These are phyloP conservation scores for Ptilorrhoa leucosticta DNA, from an alignment of 2,113 vertebrate species.

Conservation along the genomic window DNA sequence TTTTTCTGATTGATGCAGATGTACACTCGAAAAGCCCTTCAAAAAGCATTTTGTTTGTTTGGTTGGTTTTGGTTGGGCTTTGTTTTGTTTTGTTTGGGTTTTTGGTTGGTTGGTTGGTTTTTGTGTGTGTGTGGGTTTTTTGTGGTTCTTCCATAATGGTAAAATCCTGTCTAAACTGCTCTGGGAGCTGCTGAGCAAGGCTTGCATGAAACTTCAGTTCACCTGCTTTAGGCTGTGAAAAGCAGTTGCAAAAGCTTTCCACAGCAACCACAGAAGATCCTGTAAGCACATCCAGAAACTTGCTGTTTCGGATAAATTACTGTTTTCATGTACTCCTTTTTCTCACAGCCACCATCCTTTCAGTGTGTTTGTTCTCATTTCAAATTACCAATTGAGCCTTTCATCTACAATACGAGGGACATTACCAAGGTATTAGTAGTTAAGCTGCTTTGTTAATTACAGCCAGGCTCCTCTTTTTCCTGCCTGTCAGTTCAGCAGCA, in stretches of 20 bases:
- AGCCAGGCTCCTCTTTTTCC: constrained; percentile 22
- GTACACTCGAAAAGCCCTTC: not conserved
- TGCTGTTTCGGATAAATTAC: not conserved
- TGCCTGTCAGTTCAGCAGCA: constrained; percentile 13
- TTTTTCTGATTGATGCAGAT: not conserved
- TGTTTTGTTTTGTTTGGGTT: not conserved
- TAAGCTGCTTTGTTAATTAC: constrained; percentile 61
- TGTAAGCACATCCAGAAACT: not conserved
- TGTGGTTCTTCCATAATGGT: not conserved
- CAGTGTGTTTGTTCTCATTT: constrained; percentile 31
- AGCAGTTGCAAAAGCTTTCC: not conserved
- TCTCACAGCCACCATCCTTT: not conserved
- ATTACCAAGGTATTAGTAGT: constrained; percentile 54
- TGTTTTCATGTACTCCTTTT: not conserved
- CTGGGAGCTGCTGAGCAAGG: not conserved
- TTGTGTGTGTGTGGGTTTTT: not conserved
- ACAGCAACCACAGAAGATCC: not conserved
- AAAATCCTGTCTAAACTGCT: not conserved
- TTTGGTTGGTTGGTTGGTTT: not conserved
- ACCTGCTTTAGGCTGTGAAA: not conserved
- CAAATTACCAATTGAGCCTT: constrained; percentile 23
- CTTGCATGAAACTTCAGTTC: not conserved
- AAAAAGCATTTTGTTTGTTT: not conserved
- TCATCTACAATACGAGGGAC: constrained; percentile 47
- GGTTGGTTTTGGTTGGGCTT: not conserved